These are phyloP conservation scores for Drosophila eohydei DNA, from an alignment of 2,888 invertebrate genomes.

Conservation along the genomic window DNA sequence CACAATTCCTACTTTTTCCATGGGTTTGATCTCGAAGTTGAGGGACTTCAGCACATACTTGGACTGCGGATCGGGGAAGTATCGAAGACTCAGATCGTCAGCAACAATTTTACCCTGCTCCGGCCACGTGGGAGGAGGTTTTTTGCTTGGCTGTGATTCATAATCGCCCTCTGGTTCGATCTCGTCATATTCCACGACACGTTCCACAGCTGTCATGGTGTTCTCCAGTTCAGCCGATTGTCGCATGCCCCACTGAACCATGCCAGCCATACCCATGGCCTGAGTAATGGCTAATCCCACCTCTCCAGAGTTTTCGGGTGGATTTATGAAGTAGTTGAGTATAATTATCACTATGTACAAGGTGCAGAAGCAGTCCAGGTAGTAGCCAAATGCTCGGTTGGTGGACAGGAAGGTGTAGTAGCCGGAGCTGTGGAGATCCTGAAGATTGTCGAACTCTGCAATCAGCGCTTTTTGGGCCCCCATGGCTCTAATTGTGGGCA, in stretches of 20 bases:
- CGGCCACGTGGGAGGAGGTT: conserved; percentile 90
- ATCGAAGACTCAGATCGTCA: conserved; percentile 89
- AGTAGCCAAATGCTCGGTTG: conserved; percentile 96
- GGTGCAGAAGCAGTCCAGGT: conserved; percentile 95
- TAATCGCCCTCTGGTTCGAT: conserved; percentile 86
- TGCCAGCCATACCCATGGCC: conserved; percentile 90
- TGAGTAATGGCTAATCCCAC: conserved; percentile 93
- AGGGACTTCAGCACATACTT: conserved; percentile 91
- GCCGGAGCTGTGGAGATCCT: conserved; percentile 94
- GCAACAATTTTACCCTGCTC: conserved; percentile 89
- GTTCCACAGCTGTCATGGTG: conserved; percentile 96
- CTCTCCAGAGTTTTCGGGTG: conserved; percentile 88
- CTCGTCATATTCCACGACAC: conserved; percentile 89
- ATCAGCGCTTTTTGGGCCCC: conserved; percentile 92
- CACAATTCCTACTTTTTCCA: conserved; percentile 90
- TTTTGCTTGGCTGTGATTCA: conserved; percentile 87
- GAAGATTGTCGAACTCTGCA: conserved; percentile 92
- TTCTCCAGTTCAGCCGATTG: conserved; percentile 96
- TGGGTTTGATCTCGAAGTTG: conserved; percentile 87
- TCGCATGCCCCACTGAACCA: conserved; percentile 92
- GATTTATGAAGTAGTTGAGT: conserved; percentile 91
- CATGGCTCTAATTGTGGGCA: conserved; percentile 96
- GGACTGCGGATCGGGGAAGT: conserved; percentile 87
- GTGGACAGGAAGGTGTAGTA: conserved; percentile 96
- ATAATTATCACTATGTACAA: conserved; percentile 94